Percentiles rank a stretch among this genome's conserved stretches.
Conservation (phyloP, 2,888 invertebrate species). For the Didymodactylos carnosus region DNA sequence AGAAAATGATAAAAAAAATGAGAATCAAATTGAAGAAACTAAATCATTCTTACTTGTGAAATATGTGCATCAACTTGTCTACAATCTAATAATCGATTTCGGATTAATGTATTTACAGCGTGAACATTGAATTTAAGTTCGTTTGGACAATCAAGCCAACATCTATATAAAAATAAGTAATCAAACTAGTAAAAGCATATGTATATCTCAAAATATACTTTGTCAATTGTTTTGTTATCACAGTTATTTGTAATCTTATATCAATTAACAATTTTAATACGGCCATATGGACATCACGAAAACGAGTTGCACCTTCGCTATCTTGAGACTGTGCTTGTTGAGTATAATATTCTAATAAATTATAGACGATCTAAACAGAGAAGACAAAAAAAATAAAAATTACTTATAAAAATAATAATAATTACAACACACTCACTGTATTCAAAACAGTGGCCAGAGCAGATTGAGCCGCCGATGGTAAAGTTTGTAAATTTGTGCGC, state of each 20-base stretch:
- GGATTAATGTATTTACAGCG: slow-evolving; percentile 4
- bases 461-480: neutral
- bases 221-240: neutral
- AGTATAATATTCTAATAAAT: neutral
- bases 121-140: slow-evolving; percentile 11
- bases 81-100: neutral
- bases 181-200: no score
- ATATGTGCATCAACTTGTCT: slow-evolving; percentile 9
- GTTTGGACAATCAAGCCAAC: slow-evolving; percentile 9
- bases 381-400: no score
- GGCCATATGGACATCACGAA: neutral
- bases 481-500: neutral
- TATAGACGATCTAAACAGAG: no score
- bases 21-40: no score
- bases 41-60: no score
- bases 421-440: no score
- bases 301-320: neutral
- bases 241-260: neutral
- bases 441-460: neutral
- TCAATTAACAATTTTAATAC: neutral
- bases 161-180: no score
- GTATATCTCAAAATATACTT: no score
- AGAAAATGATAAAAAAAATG: no score
- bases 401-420: no score
- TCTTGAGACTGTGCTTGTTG: neutral